Evolutionary conservation across 1,140 invertebrate genomes (phyloP).

Genomic region (Drosophila lowei): DNA sequence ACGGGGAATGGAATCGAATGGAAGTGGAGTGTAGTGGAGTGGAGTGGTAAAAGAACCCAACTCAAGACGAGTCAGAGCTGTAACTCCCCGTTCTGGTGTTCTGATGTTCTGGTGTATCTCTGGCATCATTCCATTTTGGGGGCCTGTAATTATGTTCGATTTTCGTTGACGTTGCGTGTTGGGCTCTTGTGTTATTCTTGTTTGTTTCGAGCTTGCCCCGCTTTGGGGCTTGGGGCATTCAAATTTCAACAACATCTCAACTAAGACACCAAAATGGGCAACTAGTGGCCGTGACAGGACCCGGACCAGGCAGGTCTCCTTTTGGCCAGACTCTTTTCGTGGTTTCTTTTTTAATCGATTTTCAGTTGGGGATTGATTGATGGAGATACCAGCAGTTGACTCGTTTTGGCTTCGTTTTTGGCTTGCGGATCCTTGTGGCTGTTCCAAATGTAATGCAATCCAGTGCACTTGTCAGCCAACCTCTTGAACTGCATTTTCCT

Average conservation of each 20-base stretch:
- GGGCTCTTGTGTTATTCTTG: too few relatives aligned
- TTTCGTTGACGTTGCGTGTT: slow-evolving; percentile 16
- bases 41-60: slow-evolving; percentile 10
- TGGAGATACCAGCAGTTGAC: slow-evolving; percentile 35
- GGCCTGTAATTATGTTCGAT: slow-evolving; percentile 44
- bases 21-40: slow-evolving; percentile 23
- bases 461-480: slow-evolving; percentile 19
- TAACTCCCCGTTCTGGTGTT: neutral
- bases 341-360: slow-evolving; percentile 58
- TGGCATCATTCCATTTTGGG: slow-evolving; percentile 14
- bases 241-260: slow-evolving; percentile 70
- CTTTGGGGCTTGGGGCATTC: slow-evolving; percentile 33
- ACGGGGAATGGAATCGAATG: slow-evolving; percentile 23
- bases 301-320: neutral
- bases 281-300: slow-evolving; percentile 17
- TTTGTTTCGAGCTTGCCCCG: neutral
- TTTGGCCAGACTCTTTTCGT: slow-evolving; percentile 12
- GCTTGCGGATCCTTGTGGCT: neutral
- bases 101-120: too few relatives aligned
- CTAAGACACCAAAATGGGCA: slow-evolving; percentile 38
- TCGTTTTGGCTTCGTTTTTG: slow-evolving; percentile 8
- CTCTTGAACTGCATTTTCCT: slow-evolving; percentile 31
- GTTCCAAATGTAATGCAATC: slow-evolving; percentile 19
- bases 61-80: slow-evolving; percentile 15
- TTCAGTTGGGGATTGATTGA: slow-evolving; percentile 71